Evolutionary conservation across 2,113 vertebrate genomes (phyloP), one percentile per base, ranked within the genome.

Genomic region (Cnemophilus loriae): DNA sequence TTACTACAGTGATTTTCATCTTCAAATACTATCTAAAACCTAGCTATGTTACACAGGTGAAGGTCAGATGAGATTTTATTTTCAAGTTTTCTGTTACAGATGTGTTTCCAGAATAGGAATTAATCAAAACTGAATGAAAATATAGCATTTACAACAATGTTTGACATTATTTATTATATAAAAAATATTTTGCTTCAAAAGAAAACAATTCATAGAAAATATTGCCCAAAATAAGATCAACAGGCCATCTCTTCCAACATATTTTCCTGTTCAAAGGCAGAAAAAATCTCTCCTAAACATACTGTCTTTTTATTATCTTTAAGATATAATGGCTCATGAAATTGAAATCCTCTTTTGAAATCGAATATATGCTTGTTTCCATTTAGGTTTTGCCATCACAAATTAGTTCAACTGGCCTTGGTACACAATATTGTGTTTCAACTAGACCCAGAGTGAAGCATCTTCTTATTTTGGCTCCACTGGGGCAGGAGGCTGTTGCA

Each of bases 1-100:
- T 68, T 84, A 44, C 65, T 76, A 57, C 53, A 75, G 53, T 28
- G 87, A 87, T 87, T 94, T 96, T 95, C 46, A 94, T 87, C 89
- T 91, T 93, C 84, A 95, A 87, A 93, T 55, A 32, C 52, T 49
- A 8, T 75, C 53, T 73, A 67, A 73, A 77, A 74, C 22, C 30
- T 67, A 59, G 33, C 16, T 53, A 30, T 42, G 19, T 65, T 80
- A 83, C 52, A 88, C 35, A 86, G 16, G 46, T 46, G 68, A 89
- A 79, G 59, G 90, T 83, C 87, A 87, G 37, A 55, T 37, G 53
- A 80, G 21, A 79, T 91, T 73, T 82, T 64, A 89, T 79, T 93
- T 95, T 87, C 67, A 64, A 76, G 16, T 85, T 82, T 85, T 90
- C 13, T 91, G 9, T 50, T 74, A 47, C 11, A 35, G 32, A n/a